phyloP scores from a whole-genome alignment of 2,113 vertebrate genomes.

The Myotis lucifugus region DNA sequence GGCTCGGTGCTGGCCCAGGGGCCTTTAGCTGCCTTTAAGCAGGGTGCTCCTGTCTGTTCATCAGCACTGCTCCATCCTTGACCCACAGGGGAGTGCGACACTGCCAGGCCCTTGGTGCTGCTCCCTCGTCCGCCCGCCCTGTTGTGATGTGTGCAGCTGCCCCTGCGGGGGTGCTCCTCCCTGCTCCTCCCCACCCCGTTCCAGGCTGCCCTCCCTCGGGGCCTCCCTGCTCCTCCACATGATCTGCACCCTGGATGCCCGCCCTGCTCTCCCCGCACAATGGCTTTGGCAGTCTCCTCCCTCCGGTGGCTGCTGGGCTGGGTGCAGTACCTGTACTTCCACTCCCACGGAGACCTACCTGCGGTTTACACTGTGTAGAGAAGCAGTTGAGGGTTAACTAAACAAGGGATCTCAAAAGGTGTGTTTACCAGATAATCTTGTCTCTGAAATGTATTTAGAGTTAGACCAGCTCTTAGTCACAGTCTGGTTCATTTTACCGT shows the following conservation, averaged over 20 bases:
- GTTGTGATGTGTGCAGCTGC: not conserved
- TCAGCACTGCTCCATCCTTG: fast-evolving
- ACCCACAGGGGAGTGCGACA: too few relatives aligned
- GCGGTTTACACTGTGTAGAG: too few relatives aligned
- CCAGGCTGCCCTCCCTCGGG: not conserved
- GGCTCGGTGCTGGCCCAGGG: not conserved
- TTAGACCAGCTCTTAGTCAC: not conserved
- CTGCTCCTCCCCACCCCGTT: not conserved
- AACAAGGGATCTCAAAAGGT: not conserved
- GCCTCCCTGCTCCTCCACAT: not conserved
- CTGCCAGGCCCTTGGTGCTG: not conserved
- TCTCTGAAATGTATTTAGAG: not conserved
- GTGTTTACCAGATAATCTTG: not conserved
- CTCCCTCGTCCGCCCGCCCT: not conserved
- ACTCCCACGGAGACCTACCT: not conserved
- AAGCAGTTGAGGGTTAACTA: not conserved
- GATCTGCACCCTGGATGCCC: not conserved
- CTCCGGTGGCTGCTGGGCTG: fast-evolving
- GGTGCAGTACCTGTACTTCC: not conserved
- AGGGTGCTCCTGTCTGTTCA: fast-evolving
- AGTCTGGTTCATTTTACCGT: not conserved
- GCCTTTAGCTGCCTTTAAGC: not conserved
- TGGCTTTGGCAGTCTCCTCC: not conserved
- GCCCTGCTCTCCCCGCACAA: too few relatives aligned
- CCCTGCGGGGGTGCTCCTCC: too few relatives aligned